Percentiles rank a stretch among this genome's conserved stretches.
These are phyloP conservation scores for Subacronicta megacephala DNA, from an alignment of 2,888 invertebrate genomes.

Conservation along the genomic window DNA sequence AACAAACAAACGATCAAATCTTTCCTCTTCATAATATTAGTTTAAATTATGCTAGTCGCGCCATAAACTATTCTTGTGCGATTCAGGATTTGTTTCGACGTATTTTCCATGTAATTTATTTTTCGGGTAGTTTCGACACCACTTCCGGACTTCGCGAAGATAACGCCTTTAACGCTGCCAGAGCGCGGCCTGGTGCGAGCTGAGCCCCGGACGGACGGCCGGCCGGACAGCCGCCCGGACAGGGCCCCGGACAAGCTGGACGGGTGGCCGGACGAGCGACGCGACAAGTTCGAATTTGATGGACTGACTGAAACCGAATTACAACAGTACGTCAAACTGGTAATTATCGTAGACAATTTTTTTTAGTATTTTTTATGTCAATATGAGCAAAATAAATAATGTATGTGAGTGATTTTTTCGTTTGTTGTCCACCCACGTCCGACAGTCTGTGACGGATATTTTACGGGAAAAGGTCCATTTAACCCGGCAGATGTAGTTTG, in stretches of 20 bases:
- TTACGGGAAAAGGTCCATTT: too few species aligned
- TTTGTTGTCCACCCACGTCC: too few species aligned
- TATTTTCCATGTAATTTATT: too few species aligned
- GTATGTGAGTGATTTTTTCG: background rate
- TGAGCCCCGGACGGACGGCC: conserved; percentile 14
- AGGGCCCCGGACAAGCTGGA: conserved; percentile 9
- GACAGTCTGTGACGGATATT: too few species aligned
- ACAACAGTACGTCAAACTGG: conserved; percentile 83
- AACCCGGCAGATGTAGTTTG: too few species aligned
- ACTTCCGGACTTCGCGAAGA: conserved; percentile 60
- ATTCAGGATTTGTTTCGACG: too few species aligned
- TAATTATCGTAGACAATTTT: conserved; percentile 53
- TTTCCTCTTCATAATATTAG: too few species aligned
- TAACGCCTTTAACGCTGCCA: conserved; percentile 63
- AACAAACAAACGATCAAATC: too few species aligned
- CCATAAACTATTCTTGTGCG: too few species aligned
- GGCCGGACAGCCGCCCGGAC: conserved; percentile 16
- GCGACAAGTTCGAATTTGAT: conserved; percentile 47
- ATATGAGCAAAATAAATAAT: background rate
- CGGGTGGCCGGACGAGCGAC: conserved; percentile 13
- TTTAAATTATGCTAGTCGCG: too few species aligned
- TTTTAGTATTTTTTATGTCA: conserved; percentile 30
- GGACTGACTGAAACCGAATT: conserved; percentile 78
- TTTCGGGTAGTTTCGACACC: conserved; percentile 65
- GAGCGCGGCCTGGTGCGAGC: conserved; percentile 45